A percentile compares a stretch with the other conserved stretches of the same genome.
phyloP scores from a whole-genome alignment of 2,113 vertebrate species.

The Sturnus vulgaris region DNA sequence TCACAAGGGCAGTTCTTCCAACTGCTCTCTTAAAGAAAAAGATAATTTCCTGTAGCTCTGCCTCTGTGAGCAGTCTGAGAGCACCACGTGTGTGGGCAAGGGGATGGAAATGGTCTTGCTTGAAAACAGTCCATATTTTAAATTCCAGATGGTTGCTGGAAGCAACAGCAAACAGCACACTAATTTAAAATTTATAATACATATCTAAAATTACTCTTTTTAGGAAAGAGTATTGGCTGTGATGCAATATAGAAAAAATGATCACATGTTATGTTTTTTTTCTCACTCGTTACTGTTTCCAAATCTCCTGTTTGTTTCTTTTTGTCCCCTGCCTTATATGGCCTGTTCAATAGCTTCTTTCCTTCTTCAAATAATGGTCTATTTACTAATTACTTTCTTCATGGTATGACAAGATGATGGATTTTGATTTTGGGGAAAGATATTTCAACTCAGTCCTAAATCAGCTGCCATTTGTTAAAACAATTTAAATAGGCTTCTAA shows the following conservation, averaged over 20 bases:
- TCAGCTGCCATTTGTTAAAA: neutral
- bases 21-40: neutral
- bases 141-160: constrained; percentile 20
- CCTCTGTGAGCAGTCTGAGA: neutral
- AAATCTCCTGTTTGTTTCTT: neutral
- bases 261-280: neutral
- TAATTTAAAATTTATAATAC: neutral
- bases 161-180: neutral
- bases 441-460: neutral
- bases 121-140: constrained; percentile 1
- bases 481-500: neutral
- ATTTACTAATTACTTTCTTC: neutral
- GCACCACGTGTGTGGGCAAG: neutral
- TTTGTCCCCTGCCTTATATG: neutral
- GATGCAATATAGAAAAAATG: neutral
- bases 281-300: neutral
- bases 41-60: neutral
- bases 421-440: neutral
- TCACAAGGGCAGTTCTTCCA: neutral
- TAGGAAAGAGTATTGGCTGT: neutral
- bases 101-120: neutral
- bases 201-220: neutral
- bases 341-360: neutral
- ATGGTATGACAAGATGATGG: neutral
- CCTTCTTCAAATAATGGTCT: neutral